Evolutionary conservation across 2,797 vertebrate genomes (phyloP).

Genomic region (Falco cherrug): DNA sequence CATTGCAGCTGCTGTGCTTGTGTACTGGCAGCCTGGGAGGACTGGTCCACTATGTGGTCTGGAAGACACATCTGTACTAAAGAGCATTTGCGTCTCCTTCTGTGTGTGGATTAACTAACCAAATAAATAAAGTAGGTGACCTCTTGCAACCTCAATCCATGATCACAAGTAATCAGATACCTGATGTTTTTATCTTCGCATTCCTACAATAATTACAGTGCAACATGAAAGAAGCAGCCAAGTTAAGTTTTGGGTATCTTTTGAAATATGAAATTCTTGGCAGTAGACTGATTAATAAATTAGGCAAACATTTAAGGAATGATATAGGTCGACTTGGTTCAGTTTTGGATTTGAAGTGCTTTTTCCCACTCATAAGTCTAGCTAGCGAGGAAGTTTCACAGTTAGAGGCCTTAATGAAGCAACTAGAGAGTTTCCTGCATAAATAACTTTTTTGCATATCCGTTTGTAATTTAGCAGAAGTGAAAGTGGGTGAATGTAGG

Average conservation of each 20-base stretch:
- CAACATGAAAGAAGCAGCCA: neutral
- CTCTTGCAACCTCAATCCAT: neutral
- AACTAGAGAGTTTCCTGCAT: neutral
- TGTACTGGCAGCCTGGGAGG: neutral
- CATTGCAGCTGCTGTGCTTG: neutral
- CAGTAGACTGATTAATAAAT: neutral
- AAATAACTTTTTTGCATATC: neutral
- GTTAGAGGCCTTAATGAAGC: neutral
- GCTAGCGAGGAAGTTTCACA: neutral
- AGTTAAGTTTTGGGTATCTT: neutral
- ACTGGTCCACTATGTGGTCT: neutral
- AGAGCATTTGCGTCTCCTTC: neutral
- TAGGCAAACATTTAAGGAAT: neutral
- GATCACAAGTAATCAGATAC: neutral
- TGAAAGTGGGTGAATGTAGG: rapidly evolving
- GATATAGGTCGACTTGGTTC: neutral
- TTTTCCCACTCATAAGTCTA: neutral
- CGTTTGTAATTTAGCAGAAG: neutral
- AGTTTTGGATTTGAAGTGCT: neutral
- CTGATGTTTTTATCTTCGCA: neutral
- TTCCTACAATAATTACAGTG: neutral
- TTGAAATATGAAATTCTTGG: neutral
- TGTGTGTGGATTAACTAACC: neutral
- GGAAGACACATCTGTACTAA: neutral
- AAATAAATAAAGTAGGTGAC: neutral